Evolutionary conservation across 2,113 vertebrate genomes (phyloP).

Genomic region (Phalacrocorax brasilianus): DNA sequence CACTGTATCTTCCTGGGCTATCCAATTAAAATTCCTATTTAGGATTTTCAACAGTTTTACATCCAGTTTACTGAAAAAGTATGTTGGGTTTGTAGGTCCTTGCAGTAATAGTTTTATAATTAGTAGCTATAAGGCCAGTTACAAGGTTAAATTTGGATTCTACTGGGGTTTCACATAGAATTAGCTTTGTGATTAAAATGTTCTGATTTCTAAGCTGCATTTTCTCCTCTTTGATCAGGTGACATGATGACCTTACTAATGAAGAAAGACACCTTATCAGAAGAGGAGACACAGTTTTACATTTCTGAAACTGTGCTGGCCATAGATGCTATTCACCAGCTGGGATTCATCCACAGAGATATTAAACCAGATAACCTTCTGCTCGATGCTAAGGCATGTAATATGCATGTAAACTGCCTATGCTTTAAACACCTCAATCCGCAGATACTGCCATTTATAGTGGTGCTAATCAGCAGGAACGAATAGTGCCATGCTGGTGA

Average conservation of each 20-base stretch:
- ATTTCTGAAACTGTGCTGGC: constrained; percentile 97
- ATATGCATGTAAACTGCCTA: background rate
- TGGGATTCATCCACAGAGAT: constrained; percentile 97
- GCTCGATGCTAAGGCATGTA: constrained; percentile 89
- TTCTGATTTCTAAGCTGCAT: background rate
- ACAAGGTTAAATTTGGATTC: constrained; percentile 3
- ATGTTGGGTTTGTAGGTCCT: constrained; percentile 20
- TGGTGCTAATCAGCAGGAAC: background rate
- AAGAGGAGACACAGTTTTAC: constrained; percentile 98
- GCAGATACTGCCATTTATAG: background rate
- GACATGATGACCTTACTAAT: constrained; percentile 99
- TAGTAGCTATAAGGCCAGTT: background rate
- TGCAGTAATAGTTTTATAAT: background rate
- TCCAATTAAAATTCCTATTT: background rate
- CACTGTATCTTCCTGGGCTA: background rate
- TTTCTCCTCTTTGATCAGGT: constrained; percentile 71
- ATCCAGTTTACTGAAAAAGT: background rate
- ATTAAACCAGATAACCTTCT: constrained; percentile 98
- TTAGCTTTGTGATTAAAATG: background rate
- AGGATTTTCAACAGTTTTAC: background rate
- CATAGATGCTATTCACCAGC: constrained; percentile 97
- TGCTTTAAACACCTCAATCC: background rate
- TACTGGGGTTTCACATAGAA: background rate
- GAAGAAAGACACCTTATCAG: constrained; percentile 98
- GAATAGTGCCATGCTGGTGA: background rate